Percentiles rank a stretch among this genome's conserved stretches.
Evolutionary conservation across 2,888 invertebrate genomes (phyloP).

Genomic region (Tanaodytes sp.): DNA sequence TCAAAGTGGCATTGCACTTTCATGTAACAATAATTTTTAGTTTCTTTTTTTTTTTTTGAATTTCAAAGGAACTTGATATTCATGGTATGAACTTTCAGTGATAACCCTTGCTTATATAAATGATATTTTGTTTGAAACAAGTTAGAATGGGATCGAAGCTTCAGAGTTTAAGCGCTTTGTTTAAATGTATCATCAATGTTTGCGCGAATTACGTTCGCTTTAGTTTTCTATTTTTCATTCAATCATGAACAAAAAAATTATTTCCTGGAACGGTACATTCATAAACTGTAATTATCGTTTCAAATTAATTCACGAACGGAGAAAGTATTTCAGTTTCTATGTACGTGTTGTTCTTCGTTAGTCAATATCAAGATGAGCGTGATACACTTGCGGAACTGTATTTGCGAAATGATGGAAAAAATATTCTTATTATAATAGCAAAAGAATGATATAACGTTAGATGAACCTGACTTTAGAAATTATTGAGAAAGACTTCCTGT

Average conservation of each 20-base stretch:
- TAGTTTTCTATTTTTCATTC: conserved; percentile 34
- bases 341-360: conserved; percentile 32
- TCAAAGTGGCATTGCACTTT: too few relatives aligned
- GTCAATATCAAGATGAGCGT: conserved; percentile 40
- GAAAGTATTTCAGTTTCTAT: conserved; percentile 39
- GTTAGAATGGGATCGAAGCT: too few relatives aligned
- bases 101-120: too few relatives aligned
- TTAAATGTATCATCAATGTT: conserved; percentile 17
- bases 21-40: too few relatives aligned
- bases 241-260: conserved; percentile 28
- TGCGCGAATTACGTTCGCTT: neutral
- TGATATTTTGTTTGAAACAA: too few relatives aligned
- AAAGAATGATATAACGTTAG: conserved; percentile 39
- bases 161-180: too few relatives aligned
- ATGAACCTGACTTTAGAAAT: conserved; percentile 26
- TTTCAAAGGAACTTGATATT: too few relatives aligned
- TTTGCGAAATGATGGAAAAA: conserved; percentile 32
- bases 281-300: conserved; percentile 29
- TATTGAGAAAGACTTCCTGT: conserved; percentile 16
- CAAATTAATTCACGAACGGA: conserved; percentile 44
- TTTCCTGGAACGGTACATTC: conserved; percentile 39
- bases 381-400: conserved; percentile 41
- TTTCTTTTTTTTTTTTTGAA: too few relatives aligned
- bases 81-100: too few relatives aligned
- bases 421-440: conserved; percentile 18